Base-by-base conservation (phyloP, 1,140 invertebrate genomes). In the Drosophila kurseongensis region DNA sequence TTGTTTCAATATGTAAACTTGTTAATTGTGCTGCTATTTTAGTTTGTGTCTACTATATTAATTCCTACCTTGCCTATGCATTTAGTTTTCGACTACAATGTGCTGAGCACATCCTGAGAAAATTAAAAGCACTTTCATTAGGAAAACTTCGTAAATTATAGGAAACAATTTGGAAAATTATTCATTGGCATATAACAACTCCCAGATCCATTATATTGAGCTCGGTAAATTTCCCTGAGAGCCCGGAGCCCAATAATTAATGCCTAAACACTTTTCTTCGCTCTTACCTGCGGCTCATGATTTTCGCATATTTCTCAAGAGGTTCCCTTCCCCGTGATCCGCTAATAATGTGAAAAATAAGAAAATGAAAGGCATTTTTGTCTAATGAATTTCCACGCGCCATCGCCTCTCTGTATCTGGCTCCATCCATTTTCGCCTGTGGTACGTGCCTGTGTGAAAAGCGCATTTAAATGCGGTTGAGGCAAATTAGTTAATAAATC, bases 401-500 rank as follows among this genome's bases (percentile, higher is more conserved):
- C 72, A 45, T 52, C 65, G 59, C 41, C 55, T 67, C 45, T 54
- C 44, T 45, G 36, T 44, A 40, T 13, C 29, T n/a, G 3, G 5
- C 54, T 55, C 5, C 14, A 9, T 27, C 9, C 42, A 59, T 63
- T 60, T 63, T 42, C 10, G 50, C 9, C 23, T 55, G 55, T 48
- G 62, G 65, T 85, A 81, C 81, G 82, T 81, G 81, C 74, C 56
- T 72, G 58, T 68, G 47, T 77, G 62, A 75, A 85, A 76, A 69
- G 78, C 75, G 81, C 83, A 88, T 86, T 86, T 88, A 86, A 86
- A 86, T 89, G 80, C 78, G 80, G 78, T 71, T 72, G 68, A 71
- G 77, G 74, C 79, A 89, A 89, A 89, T 89, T 90, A 89, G 84
- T 89, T 90, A 84, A 89, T 89, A 89, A 89, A 89, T 89, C 84